These are phyloP conservation scores for Pteronotus mesoamericanus DNA, from an alignment of 2,797 vertebrate species.

Conservation along the genomic window DNA sequence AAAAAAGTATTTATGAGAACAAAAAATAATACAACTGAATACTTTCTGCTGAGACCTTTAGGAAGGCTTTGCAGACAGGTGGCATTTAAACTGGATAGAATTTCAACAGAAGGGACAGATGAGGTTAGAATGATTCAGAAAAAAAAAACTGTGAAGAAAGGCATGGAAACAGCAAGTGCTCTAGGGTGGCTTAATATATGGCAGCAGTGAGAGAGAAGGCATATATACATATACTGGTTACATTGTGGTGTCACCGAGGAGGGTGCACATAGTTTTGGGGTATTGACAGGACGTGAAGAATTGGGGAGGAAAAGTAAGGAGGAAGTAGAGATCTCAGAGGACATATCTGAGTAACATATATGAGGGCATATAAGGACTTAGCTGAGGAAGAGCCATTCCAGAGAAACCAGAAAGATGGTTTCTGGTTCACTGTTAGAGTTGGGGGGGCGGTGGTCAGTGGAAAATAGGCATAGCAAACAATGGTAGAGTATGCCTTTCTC, in stretches of 20 bases:
- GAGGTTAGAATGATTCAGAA: constrained; percentile 23
- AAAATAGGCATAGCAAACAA: neutral
- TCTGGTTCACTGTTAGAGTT: neutral
- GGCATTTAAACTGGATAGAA: constrained; percentile 44
- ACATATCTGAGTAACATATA: too few species aligned
- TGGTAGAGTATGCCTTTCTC: neutral
- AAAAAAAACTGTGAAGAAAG: constrained; percentile 24
- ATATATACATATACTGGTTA: neutral
- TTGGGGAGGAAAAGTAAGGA: neutral
- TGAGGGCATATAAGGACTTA: neutral
- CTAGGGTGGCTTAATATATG: neutral
- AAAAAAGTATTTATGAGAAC: constrained; percentile 38
- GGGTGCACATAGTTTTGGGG: neutral
- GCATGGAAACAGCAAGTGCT: neutral
- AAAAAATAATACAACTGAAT: constrained; percentile 37
- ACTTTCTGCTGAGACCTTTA: constrained; percentile 43
- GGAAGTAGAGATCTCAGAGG: neutral
- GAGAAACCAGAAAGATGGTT: neutral
- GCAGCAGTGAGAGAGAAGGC: neutral
- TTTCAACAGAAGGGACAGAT: constrained; percentile 11
- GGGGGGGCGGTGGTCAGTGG: neutral
- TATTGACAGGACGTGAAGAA: neutral
- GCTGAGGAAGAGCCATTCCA: neutral
- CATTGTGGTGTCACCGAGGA: neutral
- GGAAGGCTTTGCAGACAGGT: constrained; percentile 20